Base-by-base conservation (phyloP, 2,113 vertebrate genomes). In the Aleadryas rufinucha region DNA sequence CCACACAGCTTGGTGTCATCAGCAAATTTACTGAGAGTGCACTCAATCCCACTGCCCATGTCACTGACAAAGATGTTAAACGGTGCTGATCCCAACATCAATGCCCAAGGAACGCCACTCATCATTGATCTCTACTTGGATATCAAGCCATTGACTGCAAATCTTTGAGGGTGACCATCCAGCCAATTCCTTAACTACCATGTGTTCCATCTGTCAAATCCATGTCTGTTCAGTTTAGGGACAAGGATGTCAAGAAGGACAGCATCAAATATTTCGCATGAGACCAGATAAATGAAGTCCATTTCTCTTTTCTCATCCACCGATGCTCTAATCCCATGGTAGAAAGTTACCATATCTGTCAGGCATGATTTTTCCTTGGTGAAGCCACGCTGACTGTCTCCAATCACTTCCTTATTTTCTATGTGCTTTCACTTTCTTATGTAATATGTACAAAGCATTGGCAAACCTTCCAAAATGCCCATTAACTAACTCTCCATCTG, bases 251-350 rank as follows among this genome's bases (percentile, higher is more conserved):
- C 45, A 60, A 45, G 28, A 2, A 22, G 8, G 11, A 57, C 21
- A 64, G 15, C 23, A 68, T 26, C 13, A 45, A 53, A 68, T 30
- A 1, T 4, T 47, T 60, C 35, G 24, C 8, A 22, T 0, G 0
- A 47, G 47, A 30, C 16, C 30, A 41, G 24, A 22, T 18, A 22
- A 39, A 53, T 35, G 4, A 35, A 9, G 12, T 31, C 3, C 22
- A 1, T 69, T 54, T 60, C 4, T 68, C 24, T 68, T 76, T 41
- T 59, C 17, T 41, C 14, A 61, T 27, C 21, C n/a, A 31, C 20
- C 31, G 23, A 0, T 37, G 18, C 4, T 57, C 35, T 49, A 42
- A 20, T 31, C 5, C 15, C 10, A 37, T 33, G 0, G 0, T 5
- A 52, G 52, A 74, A 52, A 33, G 24, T 20, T 30, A 74, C 6